These are phyloP conservation scores for Ceratina japonica DNA, from an alignment of 1,140 invertebrate genomes.

Conservation along the genomic window DNA sequence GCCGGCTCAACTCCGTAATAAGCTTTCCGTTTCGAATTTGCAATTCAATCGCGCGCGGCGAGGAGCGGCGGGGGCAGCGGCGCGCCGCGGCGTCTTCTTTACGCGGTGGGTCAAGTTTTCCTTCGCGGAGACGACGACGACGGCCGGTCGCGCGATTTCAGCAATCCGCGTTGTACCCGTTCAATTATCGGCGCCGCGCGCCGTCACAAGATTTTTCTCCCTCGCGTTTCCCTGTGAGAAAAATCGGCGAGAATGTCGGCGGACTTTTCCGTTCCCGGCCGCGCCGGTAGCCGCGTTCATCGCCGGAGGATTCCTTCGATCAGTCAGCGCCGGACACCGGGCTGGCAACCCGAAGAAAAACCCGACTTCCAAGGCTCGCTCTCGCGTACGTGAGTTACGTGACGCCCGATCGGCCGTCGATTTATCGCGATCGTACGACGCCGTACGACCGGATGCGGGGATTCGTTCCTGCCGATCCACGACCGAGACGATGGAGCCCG, in stretches of 20 bases:
- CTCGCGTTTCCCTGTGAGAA: constrained; percentile 24
- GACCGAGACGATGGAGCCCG: constrained; percentile 20
- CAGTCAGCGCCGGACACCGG: constrained; percentile 48
- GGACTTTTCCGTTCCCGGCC: constrained; percentile 14
- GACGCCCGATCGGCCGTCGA: constrained; percentile 64
- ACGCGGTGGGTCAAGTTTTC: constrained; percentile 8
- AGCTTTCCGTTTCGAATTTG: constrained; percentile 7
- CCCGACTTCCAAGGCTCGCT: constrained; percentile 54
- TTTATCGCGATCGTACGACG: constrained; percentile 63
- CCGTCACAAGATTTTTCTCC: constrained; percentile 31
- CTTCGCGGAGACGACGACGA: neutral
- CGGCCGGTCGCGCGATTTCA: constrained; percentile 13
- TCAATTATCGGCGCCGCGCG: constrained; percentile 27
- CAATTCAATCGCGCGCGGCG: neutral
- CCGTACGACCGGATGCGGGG: constrained; percentile 61
- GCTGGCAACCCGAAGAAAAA: constrained; percentile 59
- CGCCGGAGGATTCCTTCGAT: constrained; percentile 58
- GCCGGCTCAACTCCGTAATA: neutral
- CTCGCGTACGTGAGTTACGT: constrained; percentile 69
- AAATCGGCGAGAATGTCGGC: constrained; percentile 56
- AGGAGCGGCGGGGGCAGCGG: neutral
- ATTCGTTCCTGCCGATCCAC: constrained; percentile 57
- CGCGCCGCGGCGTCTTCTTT: neutral
- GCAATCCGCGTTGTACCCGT: constrained; percentile 5
- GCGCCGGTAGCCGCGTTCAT: neutral